Evolutionary conservation across 2,888 invertebrate genomes (phyloP), one percentile per base, ranked within the genome.

Genomic region (Heliconius sara): DNA sequence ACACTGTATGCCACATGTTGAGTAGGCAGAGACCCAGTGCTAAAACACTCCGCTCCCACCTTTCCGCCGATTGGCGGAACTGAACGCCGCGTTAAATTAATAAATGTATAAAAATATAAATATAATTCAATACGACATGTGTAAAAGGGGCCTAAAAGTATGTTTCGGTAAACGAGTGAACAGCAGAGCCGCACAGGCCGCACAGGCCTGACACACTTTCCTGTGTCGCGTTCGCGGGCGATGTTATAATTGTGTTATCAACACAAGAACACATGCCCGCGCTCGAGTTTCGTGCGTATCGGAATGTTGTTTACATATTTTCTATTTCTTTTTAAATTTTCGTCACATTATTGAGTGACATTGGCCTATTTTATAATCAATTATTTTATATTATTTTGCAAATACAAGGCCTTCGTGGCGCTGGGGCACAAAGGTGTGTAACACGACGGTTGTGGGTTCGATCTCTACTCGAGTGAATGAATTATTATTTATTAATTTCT

Each of bases 141-240:
- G 60, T 34, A 60, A 52, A 34, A 60, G 57, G 72, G 34, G 60
- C 73, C 57, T 60, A 34, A 79, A 76, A 74, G 74, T 80, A 79
- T 80, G 68, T 73, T 39, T 75, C 76, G 80, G 80, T 81, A 86
- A 84, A 84, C 85, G 85, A 85, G 84, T 86, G 88, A 87, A 82
- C 87, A 83, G 87, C 52, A 52, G 52, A n/a, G 52, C 39, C 88
- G 86, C 87, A 82, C 87, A 83, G 87, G 86, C 88, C 89, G 85
- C 85, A 16, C 52, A 52, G 52, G 85, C 85, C 88, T 94, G 93
- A 93, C 94, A 93, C 87, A 94, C 91, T 92, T 93, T 91, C 88
- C 85, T 80, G 83, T 83, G 85, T 84, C 83, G 84, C 57, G 57
- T 85, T 84, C 83, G 84, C 60, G 60, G 10, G 19, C 86, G 87